A percentile compares a stretch with the other conserved stretches of the same genome.
Conservation (phyloP, 1,140 invertebrate species). For the Diuraphis noxia region DNA sequence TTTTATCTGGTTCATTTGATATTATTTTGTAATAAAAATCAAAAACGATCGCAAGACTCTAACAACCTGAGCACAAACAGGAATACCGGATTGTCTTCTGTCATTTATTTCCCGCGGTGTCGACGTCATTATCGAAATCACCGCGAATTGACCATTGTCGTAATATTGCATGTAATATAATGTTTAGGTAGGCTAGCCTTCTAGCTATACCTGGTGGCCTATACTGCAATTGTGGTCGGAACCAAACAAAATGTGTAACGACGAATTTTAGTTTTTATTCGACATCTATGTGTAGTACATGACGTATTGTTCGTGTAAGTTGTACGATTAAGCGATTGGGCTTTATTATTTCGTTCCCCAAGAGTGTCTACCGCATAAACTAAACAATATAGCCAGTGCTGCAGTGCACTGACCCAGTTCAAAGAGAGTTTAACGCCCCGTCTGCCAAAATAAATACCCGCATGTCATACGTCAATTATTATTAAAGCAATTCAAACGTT, state of each 20-base stretch:
- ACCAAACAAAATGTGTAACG: not conserved
- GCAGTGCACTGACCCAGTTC: conserved; percentile 39
- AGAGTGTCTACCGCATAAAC: not conserved
- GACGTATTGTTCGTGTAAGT: not conserved
- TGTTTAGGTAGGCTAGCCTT: too few relatives aligned
- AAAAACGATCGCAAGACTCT: not conserved
- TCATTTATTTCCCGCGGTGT: not conserved
- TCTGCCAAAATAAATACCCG: conserved; percentile 3
- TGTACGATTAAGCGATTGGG: not conserved
- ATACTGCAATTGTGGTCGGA: not conserved
- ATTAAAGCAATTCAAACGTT: not conserved
- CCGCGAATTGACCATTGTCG: not conserved
- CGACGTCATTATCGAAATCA: not conserved
- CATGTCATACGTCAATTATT: conserved; percentile 13
- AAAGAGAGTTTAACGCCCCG: conserved; percentile 37
- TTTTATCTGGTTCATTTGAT: not conserved
- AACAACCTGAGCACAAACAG: not conserved
- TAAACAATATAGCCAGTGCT: not conserved
- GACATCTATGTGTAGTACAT: not conserved
- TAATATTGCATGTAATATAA: not conserved
- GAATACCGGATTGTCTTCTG: not conserved
- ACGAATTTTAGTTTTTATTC: not conserved
- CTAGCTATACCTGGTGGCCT: not conserved
- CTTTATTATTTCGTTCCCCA: not conserved
- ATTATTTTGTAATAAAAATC: not conserved